Evolutionary conservation across 2,797 vertebrate genomes (phyloP).

Genomic region (Microctenopoma stevenorrisi): DNA sequence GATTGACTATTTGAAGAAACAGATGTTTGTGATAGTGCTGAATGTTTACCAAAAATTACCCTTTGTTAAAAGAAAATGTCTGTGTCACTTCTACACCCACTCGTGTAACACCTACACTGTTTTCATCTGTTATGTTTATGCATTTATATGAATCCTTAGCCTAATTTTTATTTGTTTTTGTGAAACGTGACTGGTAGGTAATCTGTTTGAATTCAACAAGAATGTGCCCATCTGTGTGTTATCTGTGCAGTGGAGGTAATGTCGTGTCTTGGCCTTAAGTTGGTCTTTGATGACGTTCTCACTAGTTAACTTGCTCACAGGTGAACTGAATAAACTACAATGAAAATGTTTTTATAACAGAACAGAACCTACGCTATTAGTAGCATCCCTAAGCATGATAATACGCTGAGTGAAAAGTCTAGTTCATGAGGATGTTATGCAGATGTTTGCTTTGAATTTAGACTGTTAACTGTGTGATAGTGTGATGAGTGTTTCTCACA

Average conservation of each 20-base stretch:
- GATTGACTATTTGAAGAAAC: not conserved
- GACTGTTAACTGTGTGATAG: conserved; percentile 4
- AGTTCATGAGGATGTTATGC: not conserved
- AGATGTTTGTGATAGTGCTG: not conserved
- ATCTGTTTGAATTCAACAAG: conserved; percentile 25
- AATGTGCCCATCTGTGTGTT: conserved; percentile 24
- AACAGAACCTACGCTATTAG: conserved; percentile 8
- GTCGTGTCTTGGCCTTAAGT: conserved; percentile 10
- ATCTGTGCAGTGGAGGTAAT: conserved; percentile 12
- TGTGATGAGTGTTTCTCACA: conserved; percentile 25
- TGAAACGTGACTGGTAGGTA: conserved; percentile 11
- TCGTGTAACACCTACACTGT: not conserved
- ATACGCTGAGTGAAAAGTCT: conserved; percentile 2
- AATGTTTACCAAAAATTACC: conserved; percentile 23
- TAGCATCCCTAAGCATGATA: conserved; percentile 5
- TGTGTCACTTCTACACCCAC: conserved; percentile 1
- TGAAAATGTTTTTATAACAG: conserved; percentile 14
- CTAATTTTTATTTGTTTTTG: conserved; percentile 17
- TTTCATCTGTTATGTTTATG: conserved; percentile 11
- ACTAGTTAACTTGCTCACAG: conserved; percentile 2
- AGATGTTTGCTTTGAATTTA: conserved; percentile 23
- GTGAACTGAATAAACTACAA: conserved; percentile 9
- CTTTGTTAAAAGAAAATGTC: conserved; percentile 1
- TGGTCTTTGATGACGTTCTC: conserved; percentile 2
- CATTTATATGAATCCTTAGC: not conserved